These are phyloP conservation scores for Sebastes melanostomus DNA, from an alignment of 2,797 vertebrate species.

Conservation along the genomic window DNA sequence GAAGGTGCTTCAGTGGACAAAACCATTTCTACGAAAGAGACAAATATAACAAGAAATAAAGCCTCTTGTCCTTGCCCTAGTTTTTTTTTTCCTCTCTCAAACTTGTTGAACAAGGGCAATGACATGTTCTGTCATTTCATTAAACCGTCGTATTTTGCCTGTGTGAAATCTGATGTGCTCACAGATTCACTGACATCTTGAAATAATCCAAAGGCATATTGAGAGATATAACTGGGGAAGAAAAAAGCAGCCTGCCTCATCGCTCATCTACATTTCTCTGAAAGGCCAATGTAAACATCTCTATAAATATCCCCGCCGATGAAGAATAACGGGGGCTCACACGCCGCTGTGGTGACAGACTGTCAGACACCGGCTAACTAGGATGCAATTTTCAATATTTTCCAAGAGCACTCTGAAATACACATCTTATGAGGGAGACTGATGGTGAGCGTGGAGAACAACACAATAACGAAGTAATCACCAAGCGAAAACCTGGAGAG, in stretches of 20 bases:
- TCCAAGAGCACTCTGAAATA: background rate
- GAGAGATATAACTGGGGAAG: background rate
- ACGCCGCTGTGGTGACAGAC: background rate
- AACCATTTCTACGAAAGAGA: background rate
- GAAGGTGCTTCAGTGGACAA: background rate
- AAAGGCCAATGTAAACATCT: constrained; percentile 6
- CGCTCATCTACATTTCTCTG: constrained; percentile 8
- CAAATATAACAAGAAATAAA: background rate
- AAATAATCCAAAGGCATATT: constrained; percentile 13
- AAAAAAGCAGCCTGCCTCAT: background rate
- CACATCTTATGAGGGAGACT: background rate
- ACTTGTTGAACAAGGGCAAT: background rate
- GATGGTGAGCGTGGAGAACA: background rate
- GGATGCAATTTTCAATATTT: background rate
- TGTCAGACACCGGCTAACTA: background rate
- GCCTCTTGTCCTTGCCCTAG: no score
- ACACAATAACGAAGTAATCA: constrained; percentile 3
- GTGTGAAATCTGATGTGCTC: background rate
- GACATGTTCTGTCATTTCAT: constrained; percentile 9
- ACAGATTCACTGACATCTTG: constrained; percentile 25
- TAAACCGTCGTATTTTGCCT: background rate
- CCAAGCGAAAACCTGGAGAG: background rate
- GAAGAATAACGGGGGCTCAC: constrained; percentile 4
- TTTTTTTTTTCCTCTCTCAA: background rate
- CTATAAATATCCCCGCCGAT: constrained; percentile 6